Evolutionary conservation across 2,113 vertebrate genomes (phyloP), one percentile per base, ranked within the genome.

Genomic region (Clarias macrocephalus): DNA sequence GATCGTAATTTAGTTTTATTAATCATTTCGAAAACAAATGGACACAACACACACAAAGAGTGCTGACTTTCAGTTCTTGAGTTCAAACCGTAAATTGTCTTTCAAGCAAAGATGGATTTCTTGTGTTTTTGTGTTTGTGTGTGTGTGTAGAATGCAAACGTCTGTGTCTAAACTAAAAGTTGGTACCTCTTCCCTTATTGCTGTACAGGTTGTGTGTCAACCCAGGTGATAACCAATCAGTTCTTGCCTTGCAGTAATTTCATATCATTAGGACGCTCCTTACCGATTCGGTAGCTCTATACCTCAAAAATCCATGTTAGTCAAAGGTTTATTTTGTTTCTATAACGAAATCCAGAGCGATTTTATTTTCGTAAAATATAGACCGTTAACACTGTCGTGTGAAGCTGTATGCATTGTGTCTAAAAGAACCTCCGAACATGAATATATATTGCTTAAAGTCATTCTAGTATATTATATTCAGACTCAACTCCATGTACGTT

Each of bases 231-330:
- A 93, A 93, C 94, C 95, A 95, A 95, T 95, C 95, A 95, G 95
- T 95, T 95, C 94, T 95, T 93, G 92, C 94, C 91, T 94, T 95
- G 94, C 94, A 95, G 94, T 95, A 95, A 92, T 89, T 88, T 91
- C 79, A 89, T 89, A 91, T 93, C 92, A 88, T 48, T 92, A 93
- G 93, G 90, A 91, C 88, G 92, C 91, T 93, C 93, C 92, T 92
- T 88, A 86, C 68, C 54, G 18, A 88, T 90, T 91, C 92, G 89
- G 89, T 72, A 70, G 87, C 72, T 63, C 65, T 76, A 85, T 88
- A 90, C 89, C 89, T 90, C 87, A 84, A 82, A 90, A 84, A 90
- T 75, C 77, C 76, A 62, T 82, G 60, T 70, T 81, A 79, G 92
- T 91, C 90, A 91, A 91, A 92, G 3, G 0, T 72, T 16, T 23